Percentiles rank a stretch among this genome's conserved stretches.
These are phyloP conservation scores for Musca domestica DNA, from an alignment of 1,140 invertebrate species.

Conservation along the genomic window DNA sequence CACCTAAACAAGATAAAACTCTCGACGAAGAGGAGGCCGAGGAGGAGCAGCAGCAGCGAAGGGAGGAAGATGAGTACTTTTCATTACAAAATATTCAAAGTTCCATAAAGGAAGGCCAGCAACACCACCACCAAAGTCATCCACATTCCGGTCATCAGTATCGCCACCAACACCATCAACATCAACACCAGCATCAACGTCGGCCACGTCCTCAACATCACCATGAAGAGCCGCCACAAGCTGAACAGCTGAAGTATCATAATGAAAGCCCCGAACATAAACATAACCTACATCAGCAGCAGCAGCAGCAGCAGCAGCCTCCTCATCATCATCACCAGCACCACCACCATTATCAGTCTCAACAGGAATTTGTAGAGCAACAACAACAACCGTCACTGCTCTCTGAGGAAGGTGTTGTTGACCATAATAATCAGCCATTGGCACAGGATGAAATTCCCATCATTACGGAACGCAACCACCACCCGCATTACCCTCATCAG, in stretches of 20 bases:
- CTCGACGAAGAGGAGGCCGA: neutral
- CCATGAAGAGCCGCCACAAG: conserved; percentile 16
- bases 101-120: neutral
- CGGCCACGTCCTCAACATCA: neutral
- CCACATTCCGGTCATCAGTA: neutral
- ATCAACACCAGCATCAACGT: neutral
- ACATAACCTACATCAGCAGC: conserved; percentile 12
- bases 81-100: neutral
- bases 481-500: neutral
- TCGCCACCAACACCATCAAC: conserved; percentile 10
- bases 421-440: neutral
- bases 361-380: conserved; percentile 24
- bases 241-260: neutral
- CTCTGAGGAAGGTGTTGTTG: too few species aligned
- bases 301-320: too few species aligned
- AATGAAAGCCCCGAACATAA: conserved; percentile 12
- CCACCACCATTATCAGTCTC: conserved; percentile 10
- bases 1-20: neutral
- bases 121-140: neutral
- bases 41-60: neutral
- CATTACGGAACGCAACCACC: neutral
- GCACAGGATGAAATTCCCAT: neutral
- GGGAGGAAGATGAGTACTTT: neutral
- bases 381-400: neutral
- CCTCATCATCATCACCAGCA: conserved; percentile 21